phyloP scores from a whole-genome alignment of 2,888 invertebrate species.

The Cabera pusaria region DNA sequence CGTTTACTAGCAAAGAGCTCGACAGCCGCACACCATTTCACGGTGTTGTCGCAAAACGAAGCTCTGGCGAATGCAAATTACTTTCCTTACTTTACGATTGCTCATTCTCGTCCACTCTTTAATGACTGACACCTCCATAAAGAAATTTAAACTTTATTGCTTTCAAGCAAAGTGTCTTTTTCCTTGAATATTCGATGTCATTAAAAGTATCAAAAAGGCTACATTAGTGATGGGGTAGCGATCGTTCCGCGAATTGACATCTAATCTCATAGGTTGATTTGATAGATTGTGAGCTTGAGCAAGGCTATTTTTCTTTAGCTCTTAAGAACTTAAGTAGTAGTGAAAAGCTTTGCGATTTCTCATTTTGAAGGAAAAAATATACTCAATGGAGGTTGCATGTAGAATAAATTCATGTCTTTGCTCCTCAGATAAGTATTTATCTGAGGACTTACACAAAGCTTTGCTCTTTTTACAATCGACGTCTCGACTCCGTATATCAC shows the following conservation, averaged over 20 bases:
- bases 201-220: constrained; percentile 34
- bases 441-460: too few relatives aligned
- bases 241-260: constrained; percentile 41
- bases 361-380: too few relatives aligned
- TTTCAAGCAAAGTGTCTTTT: not conserved
- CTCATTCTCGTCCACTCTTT: constrained; percentile 46
- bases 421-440: too few relatives aligned
- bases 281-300: constrained; percentile 4
- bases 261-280: constrained; percentile 34
- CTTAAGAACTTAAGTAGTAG: too few relatives aligned
- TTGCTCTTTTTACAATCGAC: too few relatives aligned
- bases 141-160: constrained; percentile 36
- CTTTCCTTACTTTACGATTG: constrained; percentile 71
- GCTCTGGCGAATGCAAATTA: constrained; percentile 67
- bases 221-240: constrained; percentile 26
- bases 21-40: constrained; percentile 68
- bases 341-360: too few relatives aligned
- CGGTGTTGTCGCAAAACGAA: constrained; percentile 62
- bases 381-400: too few relatives aligned
- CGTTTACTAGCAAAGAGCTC: constrained; percentile 13
- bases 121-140: constrained; percentile 39
- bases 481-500: too few relatives aligned
- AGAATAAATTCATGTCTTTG: too few relatives aligned
- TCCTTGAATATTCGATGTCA: constrained; percentile 23
- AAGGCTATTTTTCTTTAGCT: too few relatives aligned